These are phyloP conservation scores for Tuberolachnus salignus DNA, from an alignment of 2,888 invertebrate genomes.

Conservation along the genomic window DNA sequence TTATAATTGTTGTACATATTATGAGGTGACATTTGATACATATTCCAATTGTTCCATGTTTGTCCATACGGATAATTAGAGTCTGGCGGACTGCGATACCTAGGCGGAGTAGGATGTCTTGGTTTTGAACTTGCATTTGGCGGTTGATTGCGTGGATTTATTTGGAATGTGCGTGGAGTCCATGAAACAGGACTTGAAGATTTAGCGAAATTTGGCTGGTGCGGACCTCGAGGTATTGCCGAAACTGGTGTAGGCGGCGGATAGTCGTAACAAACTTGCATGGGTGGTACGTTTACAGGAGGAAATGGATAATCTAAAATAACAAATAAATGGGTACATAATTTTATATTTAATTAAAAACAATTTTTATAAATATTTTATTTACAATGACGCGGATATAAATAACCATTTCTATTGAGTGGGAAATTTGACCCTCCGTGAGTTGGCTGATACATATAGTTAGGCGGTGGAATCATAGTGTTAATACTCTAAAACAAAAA, in stretches of 20 bases:
- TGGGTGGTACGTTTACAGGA: conserved; percentile 48
- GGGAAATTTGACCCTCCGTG: conserved; percentile 50
- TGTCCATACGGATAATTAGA: conserved; percentile 32
- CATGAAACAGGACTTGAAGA: conserved; percentile 47
- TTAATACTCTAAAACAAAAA: conserved; percentile 45
- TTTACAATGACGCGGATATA: conserved; percentile 52
- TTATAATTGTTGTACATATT: conserved; percentile 46
- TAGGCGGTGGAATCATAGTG: conserved; percentile 53
- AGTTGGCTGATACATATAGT: conserved; percentile 50
- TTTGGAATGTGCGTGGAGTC: conserved; percentile 43
- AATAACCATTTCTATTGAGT: conserved; percentile 46
- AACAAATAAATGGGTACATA: background rate
- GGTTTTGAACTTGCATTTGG: conserved; percentile 38
- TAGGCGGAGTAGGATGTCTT: conserved; percentile 43
- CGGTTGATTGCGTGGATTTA: conserved; percentile 43
- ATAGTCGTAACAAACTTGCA: conserved; percentile 50
- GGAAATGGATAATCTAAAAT: conserved; percentile 47
- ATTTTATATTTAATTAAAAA: too few species aligned
- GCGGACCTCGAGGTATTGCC: conserved; percentile 29
- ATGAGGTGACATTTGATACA: conserved; percentile 50
- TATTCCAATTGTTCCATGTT: conserved; percentile 52
- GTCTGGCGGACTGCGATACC: conserved; percentile 38
- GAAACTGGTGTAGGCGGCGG: conserved; percentile 37
- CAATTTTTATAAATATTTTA: too few species aligned
- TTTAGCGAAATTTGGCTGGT: conserved; percentile 40